These are phyloP conservation scores for Tridacna crocea DNA, from an alignment of 2,888 invertebrate species.

Conservation along the genomic window DNA sequence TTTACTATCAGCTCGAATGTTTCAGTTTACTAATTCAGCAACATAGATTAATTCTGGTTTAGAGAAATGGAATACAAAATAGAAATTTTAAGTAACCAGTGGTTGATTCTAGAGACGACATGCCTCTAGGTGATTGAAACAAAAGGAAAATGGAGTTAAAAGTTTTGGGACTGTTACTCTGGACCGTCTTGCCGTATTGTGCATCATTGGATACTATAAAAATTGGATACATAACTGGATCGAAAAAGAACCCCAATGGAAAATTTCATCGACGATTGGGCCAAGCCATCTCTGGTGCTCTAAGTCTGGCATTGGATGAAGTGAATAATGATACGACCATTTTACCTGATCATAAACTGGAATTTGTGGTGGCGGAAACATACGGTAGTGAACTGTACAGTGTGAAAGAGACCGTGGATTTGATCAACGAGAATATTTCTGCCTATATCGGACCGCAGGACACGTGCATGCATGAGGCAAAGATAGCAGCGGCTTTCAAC, in stretches of 20 bases:
- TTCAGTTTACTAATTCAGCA: no score
- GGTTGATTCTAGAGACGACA: no score
- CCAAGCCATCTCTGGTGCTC: slow-evolving; percentile 91
- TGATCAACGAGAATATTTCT: slow-evolving; percentile 93
- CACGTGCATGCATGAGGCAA: slow-evolving; percentile 95
- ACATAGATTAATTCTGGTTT: no score
- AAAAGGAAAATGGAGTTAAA: not conserved
- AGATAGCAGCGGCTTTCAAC: slow-evolving; percentile 96
- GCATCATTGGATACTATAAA: slow-evolving; percentile 59
- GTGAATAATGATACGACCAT: slow-evolving; percentile 85
- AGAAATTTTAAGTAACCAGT: no score
- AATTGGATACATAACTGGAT: slow-evolving; percentile 78
- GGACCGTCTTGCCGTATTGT: slow-evolving; percentile 1
- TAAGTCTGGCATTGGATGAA: slow-evolving; percentile 93
- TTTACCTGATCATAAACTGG: slow-evolving; percentile 89
- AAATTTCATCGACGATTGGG: slow-evolving; percentile 90
- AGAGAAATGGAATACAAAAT: no score
- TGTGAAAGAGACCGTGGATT: slow-evolving; percentile 91
- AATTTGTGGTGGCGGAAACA: slow-evolving; percentile 94
- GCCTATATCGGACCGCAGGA: slow-evolving; percentile 96
- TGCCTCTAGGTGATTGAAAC: not conserved
- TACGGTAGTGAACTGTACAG: slow-evolving; percentile 95
- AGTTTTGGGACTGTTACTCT: not conserved
- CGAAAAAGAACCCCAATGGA: slow-evolving; percentile 42
- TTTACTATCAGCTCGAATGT: no score